phyloP scores from a whole-genome alignment of 2,888 invertebrate genomes.

The Branchellion lobata region DNA sequence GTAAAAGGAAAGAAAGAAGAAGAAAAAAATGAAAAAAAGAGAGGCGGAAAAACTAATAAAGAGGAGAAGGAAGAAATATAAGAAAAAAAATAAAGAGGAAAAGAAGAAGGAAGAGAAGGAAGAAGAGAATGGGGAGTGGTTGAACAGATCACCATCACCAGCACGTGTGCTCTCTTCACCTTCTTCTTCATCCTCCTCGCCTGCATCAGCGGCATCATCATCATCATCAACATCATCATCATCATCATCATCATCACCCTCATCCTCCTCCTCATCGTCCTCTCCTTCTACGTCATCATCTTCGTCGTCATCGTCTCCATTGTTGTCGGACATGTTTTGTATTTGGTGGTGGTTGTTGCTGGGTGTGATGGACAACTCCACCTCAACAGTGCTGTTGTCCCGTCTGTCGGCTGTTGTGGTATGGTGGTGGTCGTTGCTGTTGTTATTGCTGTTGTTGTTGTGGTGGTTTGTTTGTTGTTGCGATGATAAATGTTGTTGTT shows the following conservation, averaged over 20 bases:
- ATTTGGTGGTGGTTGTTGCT: neutral
- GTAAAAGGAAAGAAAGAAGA: no score
- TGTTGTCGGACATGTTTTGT: neutral
- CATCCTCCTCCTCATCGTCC: neutral
- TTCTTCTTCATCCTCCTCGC: neutral
- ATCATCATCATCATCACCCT: neutral
- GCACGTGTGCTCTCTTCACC: neutral
- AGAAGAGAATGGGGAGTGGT: no score
- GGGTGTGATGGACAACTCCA: constrained; percentile 54
- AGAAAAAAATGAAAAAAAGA: no score
- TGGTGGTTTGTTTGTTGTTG: neutral
- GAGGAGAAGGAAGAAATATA: neutral
- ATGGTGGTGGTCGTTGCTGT: neutral
- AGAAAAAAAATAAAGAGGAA: neutral
- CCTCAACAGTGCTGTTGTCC: neutral
- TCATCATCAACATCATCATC: constrained; percentile 35
- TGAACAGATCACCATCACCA: neutral
- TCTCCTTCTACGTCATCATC: neutral
- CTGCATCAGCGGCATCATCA: constrained; percentile 17
- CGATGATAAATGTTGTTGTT: neutral
- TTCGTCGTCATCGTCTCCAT: constrained; percentile 3
- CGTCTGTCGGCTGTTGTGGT: neutral
- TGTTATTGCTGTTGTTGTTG: neutral
- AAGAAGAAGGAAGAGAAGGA: no score
- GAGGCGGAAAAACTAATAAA: neutral